These are phyloP conservation scores for Meleagris gallopavo DNA, from an alignment of 2,113 vertebrate species.

Conservation along the genomic window DNA sequence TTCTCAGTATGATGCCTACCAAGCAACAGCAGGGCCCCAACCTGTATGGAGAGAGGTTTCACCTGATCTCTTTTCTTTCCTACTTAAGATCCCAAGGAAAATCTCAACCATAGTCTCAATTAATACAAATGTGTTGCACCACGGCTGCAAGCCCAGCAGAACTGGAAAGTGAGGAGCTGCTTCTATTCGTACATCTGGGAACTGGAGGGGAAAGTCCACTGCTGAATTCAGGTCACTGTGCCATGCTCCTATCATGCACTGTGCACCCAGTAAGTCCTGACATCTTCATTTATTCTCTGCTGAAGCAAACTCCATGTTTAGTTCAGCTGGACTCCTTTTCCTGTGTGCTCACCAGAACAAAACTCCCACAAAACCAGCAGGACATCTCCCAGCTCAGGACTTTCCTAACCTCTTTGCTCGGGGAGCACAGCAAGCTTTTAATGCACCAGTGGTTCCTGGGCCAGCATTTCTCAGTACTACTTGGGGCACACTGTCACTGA, in stretches of 20 bases:
- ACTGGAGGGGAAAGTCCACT: not conserved
- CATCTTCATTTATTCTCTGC: not conserved
- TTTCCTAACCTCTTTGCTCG: not conserved
- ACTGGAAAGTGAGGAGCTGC: not conserved
- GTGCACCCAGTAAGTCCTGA: not conserved
- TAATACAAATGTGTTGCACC: not conserved
- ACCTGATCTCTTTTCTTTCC: not conserved
- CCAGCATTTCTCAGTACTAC: not conserved
- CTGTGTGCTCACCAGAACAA: not conserved
- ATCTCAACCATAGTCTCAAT: not conserved
- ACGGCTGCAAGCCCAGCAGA: not conserved
- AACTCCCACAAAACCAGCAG: not conserved
- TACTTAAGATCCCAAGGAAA: not conserved
- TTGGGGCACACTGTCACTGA: not conserved
- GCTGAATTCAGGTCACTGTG: not conserved
- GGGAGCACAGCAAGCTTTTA: not conserved
- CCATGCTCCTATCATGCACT: fast-evolving
- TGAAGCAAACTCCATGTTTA: not conserved
- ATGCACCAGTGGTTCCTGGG: not conserved
- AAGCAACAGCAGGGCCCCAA: not conserved
- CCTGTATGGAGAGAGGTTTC: not conserved
- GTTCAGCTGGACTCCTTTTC: fast-evolving
- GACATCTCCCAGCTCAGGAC: not conserved
- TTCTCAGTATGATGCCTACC: not conserved
- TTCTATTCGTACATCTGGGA: not conserved